Conservation (phyloP, 2,797 vertebrate genomes). For the Antennarius maculatus region DNA sequence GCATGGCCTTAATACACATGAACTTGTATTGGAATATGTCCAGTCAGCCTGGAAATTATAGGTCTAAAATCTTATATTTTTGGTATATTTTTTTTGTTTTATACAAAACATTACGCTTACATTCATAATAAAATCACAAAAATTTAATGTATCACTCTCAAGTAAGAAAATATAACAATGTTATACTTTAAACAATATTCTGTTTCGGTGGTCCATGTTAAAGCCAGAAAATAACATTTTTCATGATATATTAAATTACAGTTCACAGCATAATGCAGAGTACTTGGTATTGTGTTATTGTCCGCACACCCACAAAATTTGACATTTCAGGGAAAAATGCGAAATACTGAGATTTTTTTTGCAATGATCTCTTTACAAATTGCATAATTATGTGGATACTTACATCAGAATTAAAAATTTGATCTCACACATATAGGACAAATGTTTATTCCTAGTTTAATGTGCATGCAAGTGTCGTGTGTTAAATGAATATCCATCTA, state of each 20-base stretch:
- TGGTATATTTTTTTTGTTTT: slow-evolving; percentile 29
- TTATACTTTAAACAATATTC: slow-evolving; percentile 70
- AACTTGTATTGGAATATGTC: slow-evolving; percentile 44
- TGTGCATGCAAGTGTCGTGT: slow-evolving; percentile 67
- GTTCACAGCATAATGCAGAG: slow-evolving; percentile 66
- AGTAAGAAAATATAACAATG: slow-evolving; percentile 81
- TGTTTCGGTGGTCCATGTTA: slow-evolving; percentile 70
- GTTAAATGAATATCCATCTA: slow-evolving; percentile 29
- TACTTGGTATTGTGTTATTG: slow-evolving; percentile 55
- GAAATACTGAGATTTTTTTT: slow-evolving; percentile 65
- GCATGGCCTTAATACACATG: slow-evolving; percentile 56
- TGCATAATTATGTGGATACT: slow-evolving; percentile 80
- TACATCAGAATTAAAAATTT: slow-evolving; percentile 58
- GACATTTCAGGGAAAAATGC: slow-evolving; percentile 69
- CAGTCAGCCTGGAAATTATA: slow-evolving; percentile 63
- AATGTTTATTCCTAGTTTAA: slow-evolving; percentile 53
- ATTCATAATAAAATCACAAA: slow-evolving; percentile 73
- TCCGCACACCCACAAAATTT: slow-evolving; percentile 65
- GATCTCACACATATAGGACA: slow-evolving; percentile 59
- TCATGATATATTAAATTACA: slow-evolving; percentile 75
- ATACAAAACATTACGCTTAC: slow-evolving; percentile 70
- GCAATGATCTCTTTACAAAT: slow-evolving; percentile 74
- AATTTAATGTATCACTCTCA: slow-evolving; percentile 67
- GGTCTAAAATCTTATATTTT: slow-evolving; percentile 43
- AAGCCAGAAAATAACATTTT: slow-evolving; percentile 71